A percentile compares a stretch with the other conserved stretches of the same genome.
These are phyloP conservation scores for Drosophila saltans DNA, from an alignment of 1,140 invertebrate genomes.

Conservation along the genomic window DNA sequence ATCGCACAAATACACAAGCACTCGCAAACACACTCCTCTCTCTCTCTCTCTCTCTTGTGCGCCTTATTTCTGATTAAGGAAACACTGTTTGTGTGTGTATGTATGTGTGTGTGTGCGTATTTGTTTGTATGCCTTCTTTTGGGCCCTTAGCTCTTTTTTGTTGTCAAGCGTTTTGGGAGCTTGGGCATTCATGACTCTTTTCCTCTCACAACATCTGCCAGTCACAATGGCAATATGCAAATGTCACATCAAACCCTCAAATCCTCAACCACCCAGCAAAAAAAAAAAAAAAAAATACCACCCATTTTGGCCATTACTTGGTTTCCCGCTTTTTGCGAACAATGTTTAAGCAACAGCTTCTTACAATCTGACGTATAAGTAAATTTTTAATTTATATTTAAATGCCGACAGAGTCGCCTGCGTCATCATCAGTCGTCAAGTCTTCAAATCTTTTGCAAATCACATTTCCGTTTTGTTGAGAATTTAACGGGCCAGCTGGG, in stretches of 20 bases:
- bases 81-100: too few relatives aligned
- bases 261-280: conserved; percentile 1
- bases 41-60: neutral
- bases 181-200: conserved; percentile 39
- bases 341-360: neutral
- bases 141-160: neutral
- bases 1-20: conserved; percentile 3
- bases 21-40: conserved; percentile 1
- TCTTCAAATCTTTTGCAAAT: conserved; percentile 20
- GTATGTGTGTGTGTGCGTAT: neutral
- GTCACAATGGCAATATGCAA: conserved; percentile 70
- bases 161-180: conserved; percentile 20
- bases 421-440: neutral
- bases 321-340: too few relatives aligned
- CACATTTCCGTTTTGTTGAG: neutral
- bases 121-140: neutral
- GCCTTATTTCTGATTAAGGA: neutral
- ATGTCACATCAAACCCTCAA: conserved; percentile 48
- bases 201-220: conserved; percentile 34
- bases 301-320: neutral
- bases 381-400: conserved; percentile 78
- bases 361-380: conserved; percentile 45
- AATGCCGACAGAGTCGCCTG: conserved; percentile 52
- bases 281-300: too few relatives aligned
- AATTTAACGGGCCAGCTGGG: conserved; percentile 9